A percentile compares a stretch with the other conserved stretches of the same genome.
phyloP scores from a whole-genome alignment of 2,888 invertebrate species.

The Caenorhabditis sp. region DNA sequence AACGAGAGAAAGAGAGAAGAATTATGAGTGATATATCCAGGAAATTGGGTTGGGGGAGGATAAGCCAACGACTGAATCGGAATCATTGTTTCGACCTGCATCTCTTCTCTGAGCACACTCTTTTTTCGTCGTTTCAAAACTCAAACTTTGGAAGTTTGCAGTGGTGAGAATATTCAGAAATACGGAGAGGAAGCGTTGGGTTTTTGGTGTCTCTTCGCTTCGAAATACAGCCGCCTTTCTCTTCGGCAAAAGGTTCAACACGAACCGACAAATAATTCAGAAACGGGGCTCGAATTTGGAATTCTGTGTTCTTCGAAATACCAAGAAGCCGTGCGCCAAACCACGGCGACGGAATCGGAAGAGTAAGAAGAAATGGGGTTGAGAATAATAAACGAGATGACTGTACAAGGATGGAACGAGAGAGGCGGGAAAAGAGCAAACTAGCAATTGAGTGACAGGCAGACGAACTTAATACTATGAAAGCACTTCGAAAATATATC shows the following conservation, averaged over 20 bases:
- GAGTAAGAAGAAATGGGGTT: not conserved
- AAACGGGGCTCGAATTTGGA: constrained; percentile 26
- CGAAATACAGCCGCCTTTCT: not conserved
- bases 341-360: constrained; percentile 8
- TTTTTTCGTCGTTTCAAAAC: constrained; percentile 16
- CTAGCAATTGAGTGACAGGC: too few species aligned
- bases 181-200: constrained; percentile 13
- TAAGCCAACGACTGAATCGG: not conserved
- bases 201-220: constrained; percentile 26
- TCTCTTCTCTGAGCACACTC: not conserved
- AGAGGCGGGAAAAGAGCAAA: too few species aligned
- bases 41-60: not conserved
- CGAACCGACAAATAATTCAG: constrained; percentile 32
- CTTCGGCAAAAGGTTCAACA: not conserved
- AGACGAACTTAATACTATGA: too few species aligned
- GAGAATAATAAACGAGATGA: not conserved
- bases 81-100: not conserved
- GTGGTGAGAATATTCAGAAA: constrained; percentile 19
- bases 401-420: not conserved
- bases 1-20: constrained; percentile 3
- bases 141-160: constrained; percentile 14
- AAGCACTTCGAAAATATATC: too few species aligned
- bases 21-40: constrained; percentile 23
- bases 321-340: constrained; percentile 22
- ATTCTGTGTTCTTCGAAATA: constrained; percentile 44